phyloP scores from a whole-genome alignment of 1,140 invertebrate genomes.

The Melanaphis sacchari region DNA sequence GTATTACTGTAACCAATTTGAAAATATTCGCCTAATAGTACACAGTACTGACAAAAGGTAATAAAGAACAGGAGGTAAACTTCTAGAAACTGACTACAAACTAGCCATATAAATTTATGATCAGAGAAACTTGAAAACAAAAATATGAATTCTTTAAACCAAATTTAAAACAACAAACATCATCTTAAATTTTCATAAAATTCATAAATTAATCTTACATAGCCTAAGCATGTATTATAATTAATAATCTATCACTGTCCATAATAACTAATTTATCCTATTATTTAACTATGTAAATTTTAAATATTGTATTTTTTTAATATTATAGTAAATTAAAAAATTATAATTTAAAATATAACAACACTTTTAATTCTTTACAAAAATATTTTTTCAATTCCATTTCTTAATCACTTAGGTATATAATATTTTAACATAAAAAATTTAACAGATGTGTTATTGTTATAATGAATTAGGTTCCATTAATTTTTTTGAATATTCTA shows the following conservation, averaged over 20 bases:
- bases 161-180: not conserved
- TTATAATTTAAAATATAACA: not conserved
- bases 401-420: not conserved
- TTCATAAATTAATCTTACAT: not conserved
- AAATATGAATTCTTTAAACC: not conserved
- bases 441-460: not conserved
- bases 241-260: not conserved
- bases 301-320: not conserved
- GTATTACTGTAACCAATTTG: slow-evolving; percentile 18
- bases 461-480: too few species aligned
- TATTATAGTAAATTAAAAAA: not conserved
- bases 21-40: not conserved
- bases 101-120: slow-evolving; percentile 29
- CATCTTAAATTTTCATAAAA: not conserved
- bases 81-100: slow-evolving; percentile 17
- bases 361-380: not conserved
- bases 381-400: not conserved
- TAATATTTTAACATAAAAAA: too few species aligned
- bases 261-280: not conserved
- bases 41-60: slow-evolving; percentile 24
- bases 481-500: too few species aligned
- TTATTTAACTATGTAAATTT: not conserved
- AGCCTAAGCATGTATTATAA: not conserved
- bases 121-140: not conserved
- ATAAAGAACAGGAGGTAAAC: slow-evolving; percentile 16